Base-by-base conservation (phyloP, 2,888 invertebrate species). In the Frankliniella intonsa region DNA sequence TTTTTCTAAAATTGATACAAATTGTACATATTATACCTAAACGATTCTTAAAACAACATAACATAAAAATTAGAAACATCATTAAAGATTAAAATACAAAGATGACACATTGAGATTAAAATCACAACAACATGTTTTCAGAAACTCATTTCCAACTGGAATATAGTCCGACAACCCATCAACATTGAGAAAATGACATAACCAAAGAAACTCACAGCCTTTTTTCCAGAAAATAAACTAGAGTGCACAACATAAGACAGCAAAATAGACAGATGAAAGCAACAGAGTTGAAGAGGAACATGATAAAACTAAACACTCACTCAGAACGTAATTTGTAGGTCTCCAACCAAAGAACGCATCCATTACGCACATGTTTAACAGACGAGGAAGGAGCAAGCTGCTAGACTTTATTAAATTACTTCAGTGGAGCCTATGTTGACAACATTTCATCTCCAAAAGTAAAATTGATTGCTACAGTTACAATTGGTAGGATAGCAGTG, bases 121-220 rank as follows among this genome's bases (percentile, higher is more conserved):
- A 38, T 38, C 38, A 38, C 38, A 38, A 38, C 38, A n/a, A 62
- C 62, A 19, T 62, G 19, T 17, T 62, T 62, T 62, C 62, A n/a
- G n/a, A n/a, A 62, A 62, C 62, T 62, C 62, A 14, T 62, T 62
- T 62, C 62, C 19, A 62, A 14, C 62, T 19, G 62, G 62, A 76
- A 22, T 25, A n/a, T 12, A 25, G 69, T 76, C 69, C 69, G 25
- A 76, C 69, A 76, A 76, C 22, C 25, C 69, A 22, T 22, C 69
- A 22, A 55, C 9, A 55, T 55, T 76, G 25, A 76, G 69, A 76
- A 76, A 76, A 76, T 76, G 69, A 76, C 69, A 76, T 76, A 76
- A 76, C 69, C 69, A 22, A 76, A 76, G 69, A 76, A 76, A 76
- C 69, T 76, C 69, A 76, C 69, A 76, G 69, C 69, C 69, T 76